phyloP scores from a whole-genome alignment of 2,888 invertebrate species.

The Nipponacmea schrenckii region DNA sequence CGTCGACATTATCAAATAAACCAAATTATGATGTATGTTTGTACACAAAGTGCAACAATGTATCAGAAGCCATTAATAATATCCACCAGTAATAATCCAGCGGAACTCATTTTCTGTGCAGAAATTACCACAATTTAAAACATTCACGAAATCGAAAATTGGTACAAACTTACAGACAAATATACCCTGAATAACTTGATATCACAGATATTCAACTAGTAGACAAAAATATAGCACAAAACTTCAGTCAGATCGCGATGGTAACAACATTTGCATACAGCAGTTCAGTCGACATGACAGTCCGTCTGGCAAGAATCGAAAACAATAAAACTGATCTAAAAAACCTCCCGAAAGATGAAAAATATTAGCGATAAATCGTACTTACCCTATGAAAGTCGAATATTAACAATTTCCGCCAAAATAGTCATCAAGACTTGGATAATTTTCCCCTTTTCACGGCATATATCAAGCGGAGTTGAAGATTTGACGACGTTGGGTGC shows the following conservation, averaged over 20 bases:
- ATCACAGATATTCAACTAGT: too few species aligned
- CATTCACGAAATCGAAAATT: too few species aligned
- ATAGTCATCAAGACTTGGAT: conserved; percentile 24
- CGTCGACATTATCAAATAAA: neutral
- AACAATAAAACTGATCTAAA: neutral
- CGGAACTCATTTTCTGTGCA: too few species aligned
- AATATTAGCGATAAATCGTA: neutral
- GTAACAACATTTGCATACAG: conserved; percentile 8
- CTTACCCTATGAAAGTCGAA: conserved; percentile 30
- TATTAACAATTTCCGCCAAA: conserved; percentile 26
- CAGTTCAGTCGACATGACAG: conserved; percentile 5
- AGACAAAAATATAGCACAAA: too few species aligned
- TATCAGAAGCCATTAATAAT: too few species aligned
- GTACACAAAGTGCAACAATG: neutral
- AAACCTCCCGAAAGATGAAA: neutral
- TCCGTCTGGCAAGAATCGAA: neutral
- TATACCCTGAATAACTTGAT: too few species aligned
- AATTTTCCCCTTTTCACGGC: conserved; percentile 25
- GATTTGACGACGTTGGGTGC: conserved; percentile 39
- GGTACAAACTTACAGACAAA: too few species aligned
- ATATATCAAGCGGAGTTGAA: conserved; percentile 29
- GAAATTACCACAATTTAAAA: too few species aligned
- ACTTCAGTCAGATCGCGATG: too few species aligned
- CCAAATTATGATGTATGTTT: neutral
- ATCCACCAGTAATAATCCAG: too few species aligned